phyloP scores from a whole-genome alignment of 2,797 vertebrate species.

The Catharus ustulatus region DNA sequence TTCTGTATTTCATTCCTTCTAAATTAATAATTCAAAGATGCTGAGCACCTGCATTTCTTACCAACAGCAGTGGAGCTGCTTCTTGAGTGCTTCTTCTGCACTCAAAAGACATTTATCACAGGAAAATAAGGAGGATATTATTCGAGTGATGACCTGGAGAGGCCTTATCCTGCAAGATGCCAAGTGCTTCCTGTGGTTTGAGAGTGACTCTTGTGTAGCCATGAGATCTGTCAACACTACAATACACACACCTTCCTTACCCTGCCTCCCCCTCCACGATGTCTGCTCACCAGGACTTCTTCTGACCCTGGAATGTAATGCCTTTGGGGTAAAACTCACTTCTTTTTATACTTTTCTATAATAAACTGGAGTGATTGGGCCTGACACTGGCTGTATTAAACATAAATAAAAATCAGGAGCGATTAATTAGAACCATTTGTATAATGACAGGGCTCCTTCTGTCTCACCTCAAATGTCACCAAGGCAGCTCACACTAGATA shows the following conservation, averaged over 20 bases:
- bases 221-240: not conserved
- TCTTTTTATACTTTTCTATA: not conserved
- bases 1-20: not conserved
- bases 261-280: not conserved
- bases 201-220: constrained; percentile 15
- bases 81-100: not conserved
- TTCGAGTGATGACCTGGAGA: constrained; percentile 9
- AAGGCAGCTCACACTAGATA: not conserved
- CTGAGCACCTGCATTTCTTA: constrained; percentile 4
- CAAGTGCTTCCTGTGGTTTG: constrained; percentile 27
- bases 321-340: not conserved
- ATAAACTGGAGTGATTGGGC: not conserved
- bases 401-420: not conserved
- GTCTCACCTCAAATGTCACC: not conserved
- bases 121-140: not conserved
- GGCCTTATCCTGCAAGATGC: constrained; percentile 21
- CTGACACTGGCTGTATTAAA: not conserved
- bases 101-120: constrained; percentile 11
- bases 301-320: not conserved
- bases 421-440: not conserved
- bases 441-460: not conserved
- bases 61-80: not conserved
- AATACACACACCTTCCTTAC: not conserved
- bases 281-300: not conserved
- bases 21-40: not conserved